phyloP scores from a whole-genome alignment of 2,113 vertebrate genomes.

The Pelodiscus sinensis region DNA sequence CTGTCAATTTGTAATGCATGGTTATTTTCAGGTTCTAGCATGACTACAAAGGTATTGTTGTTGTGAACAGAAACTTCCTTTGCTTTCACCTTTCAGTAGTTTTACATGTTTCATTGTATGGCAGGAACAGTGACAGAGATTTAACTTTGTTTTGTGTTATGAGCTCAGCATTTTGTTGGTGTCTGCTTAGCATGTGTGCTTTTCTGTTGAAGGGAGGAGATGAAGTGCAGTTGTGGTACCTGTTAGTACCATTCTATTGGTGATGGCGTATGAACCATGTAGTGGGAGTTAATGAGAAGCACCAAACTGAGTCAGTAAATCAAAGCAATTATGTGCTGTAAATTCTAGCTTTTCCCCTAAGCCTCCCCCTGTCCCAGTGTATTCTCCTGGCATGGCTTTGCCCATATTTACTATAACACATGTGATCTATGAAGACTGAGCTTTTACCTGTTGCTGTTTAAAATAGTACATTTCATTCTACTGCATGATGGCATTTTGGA shows the following conservation, averaged over 20 bases:
- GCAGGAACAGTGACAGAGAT: neutral
- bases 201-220: neutral
- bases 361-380: neutral
- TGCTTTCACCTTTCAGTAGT: neutral
- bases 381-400: neutral
- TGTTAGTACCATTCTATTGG: neutral
- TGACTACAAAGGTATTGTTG: neutral
- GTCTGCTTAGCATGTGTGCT: neutral
- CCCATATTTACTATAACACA: neutral
- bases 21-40: neutral
- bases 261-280: neutral
- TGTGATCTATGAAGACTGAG: neutral
- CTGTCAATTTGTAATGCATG: neutral
- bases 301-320: neutral
- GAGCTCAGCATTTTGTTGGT: neutral
- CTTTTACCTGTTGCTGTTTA: neutral
- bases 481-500: neutral
- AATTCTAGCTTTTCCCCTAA: neutral
- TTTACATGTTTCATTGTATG: neutral
- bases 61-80: neutral
- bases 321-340: neutral
- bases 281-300: neutral
- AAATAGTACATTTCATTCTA: neutral
- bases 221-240: neutral
- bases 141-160: neutral